phyloP scores from a whole-genome alignment of 2,113 vertebrate species.

The Terrapene triunguis region DNA sequence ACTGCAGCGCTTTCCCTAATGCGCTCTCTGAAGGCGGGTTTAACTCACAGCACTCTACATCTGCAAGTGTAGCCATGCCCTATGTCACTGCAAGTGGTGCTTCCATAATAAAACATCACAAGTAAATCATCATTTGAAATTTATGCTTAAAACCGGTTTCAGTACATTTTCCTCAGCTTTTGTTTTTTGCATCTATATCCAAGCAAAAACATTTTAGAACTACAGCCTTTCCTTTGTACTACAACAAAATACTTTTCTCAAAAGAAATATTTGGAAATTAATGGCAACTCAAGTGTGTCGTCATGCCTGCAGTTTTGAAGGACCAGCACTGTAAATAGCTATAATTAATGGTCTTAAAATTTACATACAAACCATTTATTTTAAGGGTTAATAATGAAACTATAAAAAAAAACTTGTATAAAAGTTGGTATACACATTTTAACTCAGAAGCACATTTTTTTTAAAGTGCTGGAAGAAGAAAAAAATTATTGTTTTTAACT shows the following conservation, averaged over 20 bases:
- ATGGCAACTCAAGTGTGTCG: background rate
- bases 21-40: no score
- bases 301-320: background rate
- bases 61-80: no score
- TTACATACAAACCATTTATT: background rate
- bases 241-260: background rate
- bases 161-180: background rate
- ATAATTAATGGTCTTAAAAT: background rate
- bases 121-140: background rate
- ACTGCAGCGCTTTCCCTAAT: no score
- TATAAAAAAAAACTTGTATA: background rate
- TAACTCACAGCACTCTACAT: no score
- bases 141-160: background rate
- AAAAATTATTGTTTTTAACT: background rate
- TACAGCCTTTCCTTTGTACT: background rate
- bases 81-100: background rate
- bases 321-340: background rate
- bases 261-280: background rate
- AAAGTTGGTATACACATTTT: background rate
- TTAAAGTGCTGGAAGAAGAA: background rate
- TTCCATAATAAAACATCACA: background rate
- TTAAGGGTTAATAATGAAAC: background rate
- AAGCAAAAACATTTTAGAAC: background rate
- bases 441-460: background rate
- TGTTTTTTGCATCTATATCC: background rate